Evolutionary conservation across 2,797 vertebrate species (phyloP), one percentile per base, ranked within the genome.

Genomic region (Acropternis orthonyx): DNA sequence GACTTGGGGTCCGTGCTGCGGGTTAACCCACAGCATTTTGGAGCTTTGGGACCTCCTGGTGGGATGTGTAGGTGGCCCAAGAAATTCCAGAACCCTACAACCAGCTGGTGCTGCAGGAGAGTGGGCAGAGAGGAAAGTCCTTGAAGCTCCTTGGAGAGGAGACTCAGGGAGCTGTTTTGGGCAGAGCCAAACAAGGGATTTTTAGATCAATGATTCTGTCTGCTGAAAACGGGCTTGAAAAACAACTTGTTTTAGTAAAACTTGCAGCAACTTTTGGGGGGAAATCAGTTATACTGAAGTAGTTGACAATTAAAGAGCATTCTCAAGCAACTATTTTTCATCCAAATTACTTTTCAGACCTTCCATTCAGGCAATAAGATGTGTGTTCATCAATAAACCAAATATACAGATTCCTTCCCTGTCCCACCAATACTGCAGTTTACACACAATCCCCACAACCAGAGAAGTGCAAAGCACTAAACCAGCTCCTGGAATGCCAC

Each of bases 261-360:
- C 84, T 49, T 85, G 54, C 59, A 75, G 66, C 30, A 68, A 75
- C 66, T 95, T 91, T 81, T 71, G 18, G 10, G 19, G 39, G 19
- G 6, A 78, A 41, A 95, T 75, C 61, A 58, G 77, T 88, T 90
- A 78, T 12, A 43, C 39, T 26, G 76, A 49, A 61, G 69, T 6
- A 48, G 41, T 2, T 86, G 92, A 84, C 93, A 92, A 95, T 77
- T 90, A 92, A 90, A 86, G 67, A 88, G 58, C 63, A 34, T 84
- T 86, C 63, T n/a, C 54, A 15, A 88, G 48, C 63, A 79, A 55
- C 77, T 59, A 56, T 93, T 89, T 95, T 86, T 92, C 77, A 93
- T 39, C 67, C 48, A 37, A 86, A 86, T 94, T 88, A 62, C 83
- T 86, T 94, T 78, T 48, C 93, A 95, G 80, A 26, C 55, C 59